Evolutionary conservation across 2,113 vertebrate genomes (phyloP).

Genomic region (Gnathonemus echidnorhynchus): DNA sequence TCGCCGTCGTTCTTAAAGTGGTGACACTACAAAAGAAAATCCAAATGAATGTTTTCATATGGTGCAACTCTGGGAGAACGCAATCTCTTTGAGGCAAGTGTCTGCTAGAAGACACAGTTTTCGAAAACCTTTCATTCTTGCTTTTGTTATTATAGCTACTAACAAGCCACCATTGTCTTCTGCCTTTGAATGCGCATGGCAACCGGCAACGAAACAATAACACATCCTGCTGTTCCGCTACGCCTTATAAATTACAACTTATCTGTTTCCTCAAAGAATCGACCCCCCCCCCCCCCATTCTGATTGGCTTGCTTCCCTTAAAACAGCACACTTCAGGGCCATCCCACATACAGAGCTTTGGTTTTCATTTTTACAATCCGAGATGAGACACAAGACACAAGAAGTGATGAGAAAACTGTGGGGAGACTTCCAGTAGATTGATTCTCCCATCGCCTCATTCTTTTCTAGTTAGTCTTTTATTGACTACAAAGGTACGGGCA

Average conservation of each 20-base stretch:
- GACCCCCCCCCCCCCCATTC: conserved; percentile 48
- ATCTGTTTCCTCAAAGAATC: conserved; percentile 71
- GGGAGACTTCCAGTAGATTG: conserved; percentile 98
- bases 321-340: conserved; percentile 75
- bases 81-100: background rate
- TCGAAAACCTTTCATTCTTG: background rate
- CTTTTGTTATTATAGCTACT: background rate
- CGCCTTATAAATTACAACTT: conserved; percentile 62
- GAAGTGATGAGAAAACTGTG: conserved; percentile 97
- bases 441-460: conserved; percentile 95
- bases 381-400: conserved; percentile 83
- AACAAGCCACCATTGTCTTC: background rate
- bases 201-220: background rate
- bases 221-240: conserved; percentile 12
- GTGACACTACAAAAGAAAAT: background rate
- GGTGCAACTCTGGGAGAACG: background rate
- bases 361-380: conserved; percentile 83
- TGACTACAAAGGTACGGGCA: conserved; percentile 92
- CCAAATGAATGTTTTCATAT: background rate
- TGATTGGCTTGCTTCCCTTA: conserved; percentile 75
- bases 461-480: conserved; percentile 99
- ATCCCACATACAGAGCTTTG: conserved; percentile 86
- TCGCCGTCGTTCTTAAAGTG: background rate
- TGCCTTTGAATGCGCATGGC: background rate
- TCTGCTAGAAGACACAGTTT: background rate